phyloP scores from a whole-genome alignment of 1,140 invertebrate genomes.

The Ridgeia piscesae region DNA sequence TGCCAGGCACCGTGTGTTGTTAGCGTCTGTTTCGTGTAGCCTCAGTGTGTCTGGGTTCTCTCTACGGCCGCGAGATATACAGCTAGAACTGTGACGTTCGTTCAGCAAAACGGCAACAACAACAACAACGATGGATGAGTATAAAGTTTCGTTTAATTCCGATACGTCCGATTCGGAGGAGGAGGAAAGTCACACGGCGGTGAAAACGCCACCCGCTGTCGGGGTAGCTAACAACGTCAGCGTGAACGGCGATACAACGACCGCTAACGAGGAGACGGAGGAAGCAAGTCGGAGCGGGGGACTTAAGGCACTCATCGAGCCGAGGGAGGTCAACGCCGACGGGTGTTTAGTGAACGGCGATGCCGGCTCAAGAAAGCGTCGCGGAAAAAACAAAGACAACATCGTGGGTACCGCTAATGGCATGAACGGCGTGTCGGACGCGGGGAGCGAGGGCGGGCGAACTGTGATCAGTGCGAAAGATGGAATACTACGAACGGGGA shows the following conservation, averaged over 20 bases:
- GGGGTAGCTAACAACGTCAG: background rate
- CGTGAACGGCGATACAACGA: background rate
- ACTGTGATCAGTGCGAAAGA: background rate
- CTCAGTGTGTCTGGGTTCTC: background rate
- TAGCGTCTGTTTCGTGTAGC: background rate
- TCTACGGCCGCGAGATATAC: background rate
- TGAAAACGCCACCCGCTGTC: background rate
- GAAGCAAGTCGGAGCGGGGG: background rate
- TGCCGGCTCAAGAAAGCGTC: background rate
- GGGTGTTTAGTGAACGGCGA: background rate
- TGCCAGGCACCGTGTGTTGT: background rate
- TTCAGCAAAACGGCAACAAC: background rate
- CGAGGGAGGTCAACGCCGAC: background rate
- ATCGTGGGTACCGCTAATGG: background rate
- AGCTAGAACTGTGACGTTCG: background rate
- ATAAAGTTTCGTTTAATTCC: slow-evolving; percentile 24
- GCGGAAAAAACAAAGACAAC: background rate
- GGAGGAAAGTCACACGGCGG: slow-evolving; percentile 10
- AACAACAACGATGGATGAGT: slow-evolving; percentile 12
- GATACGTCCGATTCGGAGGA: slow-evolving; percentile 22
- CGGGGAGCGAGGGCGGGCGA: background rate
- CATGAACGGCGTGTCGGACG: background rate
- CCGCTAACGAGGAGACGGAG: background rate
- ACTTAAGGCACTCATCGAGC: background rate
- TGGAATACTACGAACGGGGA: background rate